Conservation (phyloP, 2,113 vertebrate species). For the Chrysemys picta region DNA sequence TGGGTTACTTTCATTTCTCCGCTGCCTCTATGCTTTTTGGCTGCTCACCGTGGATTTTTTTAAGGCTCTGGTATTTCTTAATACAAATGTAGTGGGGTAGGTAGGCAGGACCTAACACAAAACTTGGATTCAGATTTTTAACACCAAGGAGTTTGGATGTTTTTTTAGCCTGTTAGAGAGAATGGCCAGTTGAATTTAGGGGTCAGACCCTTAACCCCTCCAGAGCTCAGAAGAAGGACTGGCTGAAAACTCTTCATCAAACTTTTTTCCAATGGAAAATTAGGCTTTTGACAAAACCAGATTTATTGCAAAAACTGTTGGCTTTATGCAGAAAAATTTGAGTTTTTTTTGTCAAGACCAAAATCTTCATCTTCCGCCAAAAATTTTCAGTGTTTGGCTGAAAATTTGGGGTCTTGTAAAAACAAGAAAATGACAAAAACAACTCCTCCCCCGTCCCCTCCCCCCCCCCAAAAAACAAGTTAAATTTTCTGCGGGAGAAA, state of each 20-base stretch:
- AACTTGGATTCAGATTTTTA: background rate
- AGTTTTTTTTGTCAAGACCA: background rate
- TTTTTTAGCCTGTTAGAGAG: background rate
- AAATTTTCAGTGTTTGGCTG: background rate
- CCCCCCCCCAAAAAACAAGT: background rate
- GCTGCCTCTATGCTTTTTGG: background rate
- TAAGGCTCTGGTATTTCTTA: background rate
- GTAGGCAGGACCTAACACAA: background rate
- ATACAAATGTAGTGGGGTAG: background rate
- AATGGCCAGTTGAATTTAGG: background rate
- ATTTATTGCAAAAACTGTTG: background rate
- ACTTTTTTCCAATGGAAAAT: background rate
- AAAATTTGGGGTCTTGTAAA: background rate
- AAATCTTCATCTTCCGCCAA: background rate
- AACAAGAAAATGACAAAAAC: background rate
- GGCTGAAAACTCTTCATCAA: background rate
- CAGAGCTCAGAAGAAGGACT: background rate
- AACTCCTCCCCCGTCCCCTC: rapidly evolving
- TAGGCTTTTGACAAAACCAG: background rate
- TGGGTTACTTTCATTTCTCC: rapidly evolving
- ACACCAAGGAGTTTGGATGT: background rate
- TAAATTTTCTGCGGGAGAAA: background rate
- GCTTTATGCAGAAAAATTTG: background rate
- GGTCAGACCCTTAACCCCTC: background rate
- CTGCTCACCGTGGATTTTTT: rapidly evolving